Percentiles rank a stretch among this genome's conserved stretches.
These are phyloP conservation scores for Thalassarche chlororhynchos DNA, from an alignment of 2,113 vertebrate species.

Conservation along the genomic window DNA sequence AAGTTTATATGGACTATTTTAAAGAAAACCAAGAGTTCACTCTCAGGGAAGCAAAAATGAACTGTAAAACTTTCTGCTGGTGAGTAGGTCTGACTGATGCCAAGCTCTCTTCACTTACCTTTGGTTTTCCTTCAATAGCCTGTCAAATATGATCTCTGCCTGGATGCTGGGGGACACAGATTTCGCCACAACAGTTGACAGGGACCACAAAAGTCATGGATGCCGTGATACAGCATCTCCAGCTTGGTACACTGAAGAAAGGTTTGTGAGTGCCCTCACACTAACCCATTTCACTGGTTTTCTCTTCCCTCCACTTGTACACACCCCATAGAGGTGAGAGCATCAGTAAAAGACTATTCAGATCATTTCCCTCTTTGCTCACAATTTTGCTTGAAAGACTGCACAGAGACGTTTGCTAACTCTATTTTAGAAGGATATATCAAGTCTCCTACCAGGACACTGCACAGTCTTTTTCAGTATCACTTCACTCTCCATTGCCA, in stretches of 20 bases:
- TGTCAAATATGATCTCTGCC: not conserved
- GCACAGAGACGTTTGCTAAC: not conserved
- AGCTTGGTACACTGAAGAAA: not conserved
- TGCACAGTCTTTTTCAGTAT: constrained; percentile 23
- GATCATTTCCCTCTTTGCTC: not conserved
- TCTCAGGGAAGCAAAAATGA: not conserved
- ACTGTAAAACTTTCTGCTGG: not conserved
- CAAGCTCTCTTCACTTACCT: not conserved
- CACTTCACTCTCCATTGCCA: constrained; percentile 29
- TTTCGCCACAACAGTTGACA: not conserved
- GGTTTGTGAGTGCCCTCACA: not conserved
- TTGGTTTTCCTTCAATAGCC: not conserved
- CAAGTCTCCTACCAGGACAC: not conserved
- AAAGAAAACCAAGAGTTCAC: not conserved
- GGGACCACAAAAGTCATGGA: accelerated
- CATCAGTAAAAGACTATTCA: not conserved
- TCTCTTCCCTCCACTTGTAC: not conserved
- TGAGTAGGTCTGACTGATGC: not conserved
- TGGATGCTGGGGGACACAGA: not conserved
- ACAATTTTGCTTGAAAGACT: constrained; percentile 1
- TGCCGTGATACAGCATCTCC: not conserved
- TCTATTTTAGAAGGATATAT: constrained; percentile 42
- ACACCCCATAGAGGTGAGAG: not conserved
- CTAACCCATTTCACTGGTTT: not conserved
- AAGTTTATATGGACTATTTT: not conserved